Evolutionary conservation across 2,888 invertebrate genomes (phyloP).

Genomic region (Acrobasis consociella): DNA sequence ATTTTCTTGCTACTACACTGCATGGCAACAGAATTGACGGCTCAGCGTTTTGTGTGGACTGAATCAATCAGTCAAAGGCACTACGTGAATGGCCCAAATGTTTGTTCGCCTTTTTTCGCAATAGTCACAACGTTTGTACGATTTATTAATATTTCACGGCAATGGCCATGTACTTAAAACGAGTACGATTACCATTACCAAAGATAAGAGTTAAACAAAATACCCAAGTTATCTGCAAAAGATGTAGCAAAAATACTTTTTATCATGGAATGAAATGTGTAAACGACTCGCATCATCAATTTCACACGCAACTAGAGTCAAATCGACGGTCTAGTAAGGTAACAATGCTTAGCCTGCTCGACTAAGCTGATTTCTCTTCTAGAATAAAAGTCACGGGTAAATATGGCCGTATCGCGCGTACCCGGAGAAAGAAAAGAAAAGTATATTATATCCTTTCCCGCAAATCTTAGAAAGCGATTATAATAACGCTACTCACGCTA

Average conservation of each 20-base stretch:
- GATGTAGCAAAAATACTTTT: constrained; percentile 3
- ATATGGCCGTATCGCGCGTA: no score
- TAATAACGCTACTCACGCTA: no score
- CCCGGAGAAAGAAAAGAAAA: no score
- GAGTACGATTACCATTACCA: not conserved
- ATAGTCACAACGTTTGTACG: not conserved
- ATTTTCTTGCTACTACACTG: not conserved
- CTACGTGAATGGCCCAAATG: constrained; percentile 6
- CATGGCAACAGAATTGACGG: constrained; percentile 11
- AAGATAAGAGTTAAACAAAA: constrained; percentile 5
- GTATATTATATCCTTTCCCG: no score
- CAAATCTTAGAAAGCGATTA: no score
- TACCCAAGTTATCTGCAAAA: constrained; percentile 5
- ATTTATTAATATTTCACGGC: not conserved
- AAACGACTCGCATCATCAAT: constrained; percentile 13
- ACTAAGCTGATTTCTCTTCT: constrained; percentile 7
- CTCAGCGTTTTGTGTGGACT: not conserved
- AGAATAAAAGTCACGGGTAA: not conserved
- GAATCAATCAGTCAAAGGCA: not conserved
- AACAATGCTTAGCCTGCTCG: constrained; percentile 12
- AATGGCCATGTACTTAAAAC: not conserved
- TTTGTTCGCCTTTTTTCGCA: not conserved
- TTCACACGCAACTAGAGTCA: constrained; percentile 11
- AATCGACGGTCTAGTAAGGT: constrained; percentile 6
- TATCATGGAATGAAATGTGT: constrained; percentile 5